Evolutionary conservation across 2,113 vertebrate genomes (phyloP), one percentile per base, ranked within the genome.

Genomic region (Halcyon malimbica): DNA sequence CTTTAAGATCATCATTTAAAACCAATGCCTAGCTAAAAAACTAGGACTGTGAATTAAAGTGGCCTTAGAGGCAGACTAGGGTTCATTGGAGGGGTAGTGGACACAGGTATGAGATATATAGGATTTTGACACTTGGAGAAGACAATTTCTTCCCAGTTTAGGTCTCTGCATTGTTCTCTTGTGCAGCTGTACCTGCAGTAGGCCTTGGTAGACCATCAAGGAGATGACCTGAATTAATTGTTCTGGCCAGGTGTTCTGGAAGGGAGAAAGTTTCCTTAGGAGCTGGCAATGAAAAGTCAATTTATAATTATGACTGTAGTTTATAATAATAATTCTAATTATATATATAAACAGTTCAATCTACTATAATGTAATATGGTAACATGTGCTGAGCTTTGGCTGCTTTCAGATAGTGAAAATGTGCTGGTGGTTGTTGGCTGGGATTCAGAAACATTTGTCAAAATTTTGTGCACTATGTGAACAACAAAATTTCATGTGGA

Each of bases 301-400:
- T 87, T 83, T 87, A 70, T 88, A 91, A 67, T 96, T 83, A 81
- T 54, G 44, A 71, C 44, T n/a, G 29, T 76, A 60, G 73, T 84
- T 92, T 92, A 94, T 96, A 94, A 96, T 97, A 96, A 96, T 96
- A 95, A 91, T 93, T 89, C 93, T 96, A 89, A 93, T 94, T 94
- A 91, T 94, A 95, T 89, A 95, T 82, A 79, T 90, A 94, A 95
- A 95, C 92, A 95, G 44, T 94, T 92, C 94, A 89, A 91, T 95
- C 80, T 89, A 81, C 89, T 95, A n/a, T 82, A 92, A 79, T 90
- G 57, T 90, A 79, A 86, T 87, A 77, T 44, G 77, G 87, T 93
- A 95, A 96, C 94, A 95, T 91, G 95, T 96, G 93, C 83, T 93
- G 88, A 74, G 93, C 85, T 96, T 96, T 95, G 94, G 94, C 90